phyloP scores from a whole-genome alignment of 2,797 vertebrate genomes.

The Sylvia borin region DNA sequence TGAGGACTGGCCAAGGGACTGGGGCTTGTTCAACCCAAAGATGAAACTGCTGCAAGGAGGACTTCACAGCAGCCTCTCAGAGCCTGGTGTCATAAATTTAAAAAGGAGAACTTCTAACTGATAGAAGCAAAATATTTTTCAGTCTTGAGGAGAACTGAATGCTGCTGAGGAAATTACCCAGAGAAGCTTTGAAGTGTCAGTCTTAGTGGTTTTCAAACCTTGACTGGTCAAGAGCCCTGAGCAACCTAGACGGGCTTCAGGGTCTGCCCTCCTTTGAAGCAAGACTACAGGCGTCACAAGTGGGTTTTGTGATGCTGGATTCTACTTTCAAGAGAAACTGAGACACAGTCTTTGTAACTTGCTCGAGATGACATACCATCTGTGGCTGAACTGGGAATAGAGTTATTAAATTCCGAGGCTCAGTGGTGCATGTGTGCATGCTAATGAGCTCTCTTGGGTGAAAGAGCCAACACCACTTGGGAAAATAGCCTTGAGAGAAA shows the following conservation, averaged over 20 bases:
- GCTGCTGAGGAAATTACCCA: background rate
- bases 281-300: background rate
- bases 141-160: background rate
- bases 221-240: background rate
- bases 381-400: conserved; percentile 63
- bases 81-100: background rate
- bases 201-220: background rate
- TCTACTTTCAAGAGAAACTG: background rate
- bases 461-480: conserved; percentile 36
- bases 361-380: conserved; percentile 47
- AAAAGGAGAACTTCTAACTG: background rate
- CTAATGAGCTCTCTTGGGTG: conserved; percentile 69
- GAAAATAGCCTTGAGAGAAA: conserved; percentile 63
- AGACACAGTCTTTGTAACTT: background rate
- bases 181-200: background rate
- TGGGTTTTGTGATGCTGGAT: background rate
- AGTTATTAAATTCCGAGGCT: conserved; percentile 62
- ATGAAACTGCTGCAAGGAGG: fast-evolving
- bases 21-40: background rate
- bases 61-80: background rate
- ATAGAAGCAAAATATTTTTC: background rate
- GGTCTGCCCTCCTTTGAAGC: background rate
- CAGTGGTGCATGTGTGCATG: conserved; percentile 60
- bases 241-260: background rate
- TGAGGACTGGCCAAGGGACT: background rate